These are phyloP conservation scores for Danio albolineatus DNA, from an alignment of 2,797 vertebrate genomes.

Conservation along the genomic window DNA sequence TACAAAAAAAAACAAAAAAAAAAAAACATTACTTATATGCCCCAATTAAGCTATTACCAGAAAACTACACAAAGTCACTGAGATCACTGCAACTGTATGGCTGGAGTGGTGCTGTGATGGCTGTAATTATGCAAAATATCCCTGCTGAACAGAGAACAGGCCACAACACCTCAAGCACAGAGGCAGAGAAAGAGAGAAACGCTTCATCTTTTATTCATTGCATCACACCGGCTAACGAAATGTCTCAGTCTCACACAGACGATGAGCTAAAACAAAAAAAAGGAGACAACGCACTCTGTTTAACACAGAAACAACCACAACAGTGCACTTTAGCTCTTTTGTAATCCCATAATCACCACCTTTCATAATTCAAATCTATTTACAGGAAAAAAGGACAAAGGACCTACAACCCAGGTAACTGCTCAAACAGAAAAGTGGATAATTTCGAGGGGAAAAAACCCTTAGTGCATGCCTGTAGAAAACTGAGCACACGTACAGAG, in stretches of 20 bases:
- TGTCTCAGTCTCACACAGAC: background rate
- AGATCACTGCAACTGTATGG: constrained; percentile 19
- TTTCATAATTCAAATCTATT: constrained; percentile 18
- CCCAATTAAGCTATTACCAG: background rate
- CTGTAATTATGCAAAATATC: constrained; percentile 48
- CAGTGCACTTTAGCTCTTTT: background rate
- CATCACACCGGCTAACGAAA: constrained; percentile 12
- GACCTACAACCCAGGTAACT: background rate
- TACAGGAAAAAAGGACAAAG: background rate
- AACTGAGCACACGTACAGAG: background rate
- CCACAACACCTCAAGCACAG: constrained; percentile 36
- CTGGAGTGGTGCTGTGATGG: constrained; percentile 21
- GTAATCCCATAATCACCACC: background rate
- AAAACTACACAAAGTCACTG: constrained; percentile 12
- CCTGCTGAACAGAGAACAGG: constrained; percentile 37
- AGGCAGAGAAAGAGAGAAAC: constrained; percentile 41
- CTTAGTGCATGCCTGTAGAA: background rate
- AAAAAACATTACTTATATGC: constrained; percentile 15
- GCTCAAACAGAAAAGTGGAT: background rate
- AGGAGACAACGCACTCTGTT: background rate
- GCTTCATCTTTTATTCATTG: constrained; percentile 54
- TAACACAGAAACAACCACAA: constrained; percentile 2
- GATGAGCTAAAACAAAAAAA: constrained; percentile 17
- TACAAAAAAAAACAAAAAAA: too few relatives aligned
- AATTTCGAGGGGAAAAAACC: background rate